Evolutionary conservation across 2,113 vertebrate species (phyloP).

Genomic region (Genyomyrus donnyi): DNA sequence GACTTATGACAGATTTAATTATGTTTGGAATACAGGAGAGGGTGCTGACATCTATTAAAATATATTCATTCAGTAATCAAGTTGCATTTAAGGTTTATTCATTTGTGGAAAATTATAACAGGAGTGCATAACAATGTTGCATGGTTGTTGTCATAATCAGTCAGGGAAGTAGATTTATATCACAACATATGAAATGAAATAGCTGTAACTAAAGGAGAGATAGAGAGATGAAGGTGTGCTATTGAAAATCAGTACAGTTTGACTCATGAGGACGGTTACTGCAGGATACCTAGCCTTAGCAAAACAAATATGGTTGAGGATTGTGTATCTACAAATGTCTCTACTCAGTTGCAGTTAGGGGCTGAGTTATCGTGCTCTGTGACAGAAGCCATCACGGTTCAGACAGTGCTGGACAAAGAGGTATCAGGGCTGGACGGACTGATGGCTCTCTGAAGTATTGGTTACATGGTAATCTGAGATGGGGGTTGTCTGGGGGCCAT

Average conservation of each 20-base stretch:
- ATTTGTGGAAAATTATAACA: neutral
- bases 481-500: neutral
- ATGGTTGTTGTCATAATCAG: neutral
- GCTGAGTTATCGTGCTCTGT: neutral
- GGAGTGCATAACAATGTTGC: neutral
- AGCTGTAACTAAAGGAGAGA: neutral
- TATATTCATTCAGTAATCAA: neutral
- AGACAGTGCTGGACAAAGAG: neutral
- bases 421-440: neutral
- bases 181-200: neutral
- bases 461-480: neutral
- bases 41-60: neutral
- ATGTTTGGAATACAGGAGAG: neutral
- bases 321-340: neutral
- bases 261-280: neutral
- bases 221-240: neutral
- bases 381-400: neutral
- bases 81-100: neutral
- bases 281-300: neutral
- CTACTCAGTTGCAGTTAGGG: neutral
- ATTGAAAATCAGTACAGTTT: neutral
- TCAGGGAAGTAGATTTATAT: neutral
- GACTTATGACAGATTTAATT: neutral
- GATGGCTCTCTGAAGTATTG: neutral
- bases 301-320: neutral